phyloP scores from a whole-genome alignment of 2,797 vertebrate species.

The Gastrophryne carolinensis region DNA sequence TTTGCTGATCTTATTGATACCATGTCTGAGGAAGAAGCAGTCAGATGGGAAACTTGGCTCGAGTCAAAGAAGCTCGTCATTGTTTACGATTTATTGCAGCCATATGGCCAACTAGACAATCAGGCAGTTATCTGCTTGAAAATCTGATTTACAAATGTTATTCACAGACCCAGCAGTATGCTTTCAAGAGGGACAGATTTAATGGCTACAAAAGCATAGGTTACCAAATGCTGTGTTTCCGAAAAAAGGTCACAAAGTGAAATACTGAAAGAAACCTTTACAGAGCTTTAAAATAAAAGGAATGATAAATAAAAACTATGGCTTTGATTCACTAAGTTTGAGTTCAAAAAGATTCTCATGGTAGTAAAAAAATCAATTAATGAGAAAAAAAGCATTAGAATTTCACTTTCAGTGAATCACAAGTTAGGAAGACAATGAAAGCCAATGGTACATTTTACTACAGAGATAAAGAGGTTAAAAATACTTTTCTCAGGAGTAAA shows the following conservation, averaged over 20 bases:
- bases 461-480: too few species aligned
- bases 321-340: too few species aligned
- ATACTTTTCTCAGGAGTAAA: too few species aligned
- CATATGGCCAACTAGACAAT: constrained; percentile 19
- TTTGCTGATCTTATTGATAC: not conserved
- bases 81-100: constrained; percentile 16
- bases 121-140: not conserved
- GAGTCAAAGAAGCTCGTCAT: not conserved
- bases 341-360: too few species aligned
- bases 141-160: constrained; percentile 13
- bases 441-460: too few species aligned
- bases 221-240: constrained; percentile 9
- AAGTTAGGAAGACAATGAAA: too few species aligned
- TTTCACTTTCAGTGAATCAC: too few species aligned
- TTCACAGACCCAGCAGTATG: not conserved
- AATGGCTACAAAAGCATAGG: not conserved
- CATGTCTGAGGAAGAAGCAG: not conserved
- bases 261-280: constrained; percentile 2
- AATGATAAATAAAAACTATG: constrained; percentile 1
- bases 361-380: too few species aligned
- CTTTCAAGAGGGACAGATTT: not conserved
- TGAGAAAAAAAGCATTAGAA: too few species aligned
- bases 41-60: not conserved
- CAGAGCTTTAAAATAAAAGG: constrained; percentile 9
- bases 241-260: not conserved